Conservation (phyloP, 2,797 vertebrate genomes). For the Betta splendens region DNA sequence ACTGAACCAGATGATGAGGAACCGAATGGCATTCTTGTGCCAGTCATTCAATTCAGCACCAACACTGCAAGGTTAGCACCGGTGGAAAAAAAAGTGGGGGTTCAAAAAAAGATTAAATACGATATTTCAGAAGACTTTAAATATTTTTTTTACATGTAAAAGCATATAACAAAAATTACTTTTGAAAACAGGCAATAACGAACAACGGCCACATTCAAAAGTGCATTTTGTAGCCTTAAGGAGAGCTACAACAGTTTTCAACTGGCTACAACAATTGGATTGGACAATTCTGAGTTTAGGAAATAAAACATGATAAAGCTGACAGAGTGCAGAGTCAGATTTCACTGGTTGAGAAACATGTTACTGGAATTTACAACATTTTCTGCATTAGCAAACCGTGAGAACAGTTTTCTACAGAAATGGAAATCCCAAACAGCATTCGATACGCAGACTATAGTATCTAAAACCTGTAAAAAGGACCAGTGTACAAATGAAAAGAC, state of each 20-base stretch:
- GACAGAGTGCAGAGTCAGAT: not conserved
- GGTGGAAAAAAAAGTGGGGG: slow-evolving; percentile 27
- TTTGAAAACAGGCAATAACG: not conserved
- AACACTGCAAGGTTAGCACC: slow-evolving; percentile 50
- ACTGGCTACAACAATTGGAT: no score
- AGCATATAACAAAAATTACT: slow-evolving; percentile 6
- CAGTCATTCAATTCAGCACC: slow-evolving; percentile 45
- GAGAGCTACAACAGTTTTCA: slow-evolving; percentile 3
- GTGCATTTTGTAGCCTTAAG: slow-evolving; percentile 18
- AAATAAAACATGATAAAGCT: not conserved
- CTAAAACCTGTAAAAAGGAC: not conserved
- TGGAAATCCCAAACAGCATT: slow-evolving; percentile 3
- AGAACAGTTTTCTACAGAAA: not conserved
- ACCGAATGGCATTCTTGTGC: slow-evolving; percentile 33
- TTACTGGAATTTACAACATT: slow-evolving; percentile 1
- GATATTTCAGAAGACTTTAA: not conserved
- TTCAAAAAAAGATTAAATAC: slow-evolving; percentile 13
- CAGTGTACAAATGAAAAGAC: not conserved
- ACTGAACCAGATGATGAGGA: slow-evolving; percentile 11
- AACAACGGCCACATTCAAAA: slow-evolving; percentile 27
- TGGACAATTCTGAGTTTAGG: not conserved
- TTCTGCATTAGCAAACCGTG: not conserved
- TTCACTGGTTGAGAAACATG: not conserved
- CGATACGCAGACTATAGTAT: not conserved
- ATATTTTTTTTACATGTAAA: slow-evolving; percentile 2